phyloP scores from a whole-genome alignment of 2,888 invertebrate species.

The Brachycybe producta region DNA sequence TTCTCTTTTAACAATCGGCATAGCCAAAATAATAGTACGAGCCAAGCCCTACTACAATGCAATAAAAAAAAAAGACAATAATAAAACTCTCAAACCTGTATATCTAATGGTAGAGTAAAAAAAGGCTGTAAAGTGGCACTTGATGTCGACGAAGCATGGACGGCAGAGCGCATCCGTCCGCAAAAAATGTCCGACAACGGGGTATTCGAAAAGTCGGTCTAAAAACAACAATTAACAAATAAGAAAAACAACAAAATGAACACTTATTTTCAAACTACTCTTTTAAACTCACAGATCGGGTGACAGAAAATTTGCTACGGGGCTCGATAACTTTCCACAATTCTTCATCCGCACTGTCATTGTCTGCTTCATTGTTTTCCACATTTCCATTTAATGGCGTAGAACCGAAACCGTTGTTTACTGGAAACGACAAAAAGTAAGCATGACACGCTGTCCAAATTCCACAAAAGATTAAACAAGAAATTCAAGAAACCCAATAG shows the following conservation, averaged over 20 bases:
- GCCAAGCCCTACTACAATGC: too few relatives aligned
- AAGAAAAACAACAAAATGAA: neutral
- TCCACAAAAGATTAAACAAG: too few relatives aligned
- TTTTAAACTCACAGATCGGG: conserved; percentile 45
- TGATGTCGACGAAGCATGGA: conserved; percentile 7
- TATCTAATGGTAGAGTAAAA: conserved; percentile 86
- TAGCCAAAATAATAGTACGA: too few relatives aligned
- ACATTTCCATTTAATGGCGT: conserved; percentile 26
- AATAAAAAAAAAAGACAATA: conserved; percentile 1
- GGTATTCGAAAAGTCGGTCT: conserved; percentile 63
- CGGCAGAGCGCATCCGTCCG: conserved; percentile 63
- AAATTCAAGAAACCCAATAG: too few relatives aligned
- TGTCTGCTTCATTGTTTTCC: conserved; percentile 21
- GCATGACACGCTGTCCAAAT: too few relatives aligned
- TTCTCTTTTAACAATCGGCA: too few relatives aligned
- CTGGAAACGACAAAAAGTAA: neutral
- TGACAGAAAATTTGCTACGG: conserved; percentile 74
- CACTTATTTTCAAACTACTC: neutral
- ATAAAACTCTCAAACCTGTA: conserved; percentile 52
- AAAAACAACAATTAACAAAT: conserved; percentile 18
- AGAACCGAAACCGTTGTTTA: conserved; percentile 2
- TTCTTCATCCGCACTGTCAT: conserved; percentile 16
- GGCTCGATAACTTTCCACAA: conserved; percentile 53
- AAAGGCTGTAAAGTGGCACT: conserved; percentile 78
- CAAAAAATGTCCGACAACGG: conserved; percentile 88